A percentile compares a stretch with the other conserved stretches of the same genome.
Conservation (phyloP, 2,113 vertebrate species). For the western clawed frog (Xenopus tropicalis) region UCB_Xtro_10.0 CM004450.2:1165001-1165500, state of each 20-base stretch:
- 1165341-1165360: slow-evolving; percentile 88
- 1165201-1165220: too few relatives aligned
- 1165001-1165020: slow-evolving; percentile 97
- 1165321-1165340: slow-evolving; percentile 94
- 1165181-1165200: not conserved
- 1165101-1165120: slow-evolving; percentile 94
- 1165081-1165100: slow-evolving; percentile 82
- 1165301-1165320: slow-evolving; percentile 85
- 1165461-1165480: too few relatives aligned
- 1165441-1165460: not conserved
- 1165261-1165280: not conserved
- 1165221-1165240: not conserved
- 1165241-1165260: not conserved
- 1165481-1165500: slow-evolving; percentile 59
- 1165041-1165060: slow-evolving; percentile 91
- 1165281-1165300: slow-evolving; percentile 78
- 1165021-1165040: slow-evolving; percentile 89
- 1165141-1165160: slow-evolving; percentile 90
- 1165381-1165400: slow-evolving; percentile 93
- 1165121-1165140: slow-evolving; percentile 87
- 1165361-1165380: slow-evolving; percentile 88
- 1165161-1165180: slow-evolving; percentile 94
- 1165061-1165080: slow-evolving; percentile 88
- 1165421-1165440: not conserved
- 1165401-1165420: not conserved